These are phyloP conservation scores for Eremophila alpestris DNA, from an alignment of 2,797 vertebrate species.

Conservation along the genomic window DNA sequence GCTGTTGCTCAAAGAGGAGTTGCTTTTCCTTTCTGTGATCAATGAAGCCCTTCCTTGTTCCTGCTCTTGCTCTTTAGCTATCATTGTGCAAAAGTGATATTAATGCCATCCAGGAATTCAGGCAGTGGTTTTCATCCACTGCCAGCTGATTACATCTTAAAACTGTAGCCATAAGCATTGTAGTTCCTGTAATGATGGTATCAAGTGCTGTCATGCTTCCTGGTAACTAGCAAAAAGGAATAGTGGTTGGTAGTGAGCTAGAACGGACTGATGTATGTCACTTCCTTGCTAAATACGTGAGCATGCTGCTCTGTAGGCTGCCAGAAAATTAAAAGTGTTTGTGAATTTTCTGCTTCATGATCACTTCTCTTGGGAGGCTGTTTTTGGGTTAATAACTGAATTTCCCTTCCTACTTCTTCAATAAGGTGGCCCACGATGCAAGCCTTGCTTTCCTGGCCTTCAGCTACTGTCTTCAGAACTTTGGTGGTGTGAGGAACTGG, in stretches of 20 bases:
- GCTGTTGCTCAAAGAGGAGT: neutral
- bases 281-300: neutral
- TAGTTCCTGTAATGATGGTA: neutral
- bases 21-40: neutral
- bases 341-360: neutral
- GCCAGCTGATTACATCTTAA: neutral
- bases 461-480: constrained; percentile 63
- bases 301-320: neutral
- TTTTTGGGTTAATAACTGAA: constrained; percentile 14
- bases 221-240: neutral
- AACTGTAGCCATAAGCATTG: neutral
- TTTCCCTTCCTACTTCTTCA: constrained; percentile 60
- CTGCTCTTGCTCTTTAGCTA: neutral
- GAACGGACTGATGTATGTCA: neutral
- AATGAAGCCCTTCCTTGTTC: neutral
- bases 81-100: neutral
- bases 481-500: constrained; percentile 61
- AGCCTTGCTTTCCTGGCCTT: constrained; percentile 59
- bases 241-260: neutral
- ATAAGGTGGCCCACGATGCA: constrained; percentile 51
- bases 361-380: neutral
- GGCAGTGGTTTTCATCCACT: neutral
- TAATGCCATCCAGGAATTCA: neutral
- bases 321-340: neutral
- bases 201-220: neutral